Percentiles rank a stretch among this genome's conserved stretches.
Evolutionary conservation across 2,888 invertebrate species (phyloP).

Genomic region (Lycia hirtaria): DNA sequence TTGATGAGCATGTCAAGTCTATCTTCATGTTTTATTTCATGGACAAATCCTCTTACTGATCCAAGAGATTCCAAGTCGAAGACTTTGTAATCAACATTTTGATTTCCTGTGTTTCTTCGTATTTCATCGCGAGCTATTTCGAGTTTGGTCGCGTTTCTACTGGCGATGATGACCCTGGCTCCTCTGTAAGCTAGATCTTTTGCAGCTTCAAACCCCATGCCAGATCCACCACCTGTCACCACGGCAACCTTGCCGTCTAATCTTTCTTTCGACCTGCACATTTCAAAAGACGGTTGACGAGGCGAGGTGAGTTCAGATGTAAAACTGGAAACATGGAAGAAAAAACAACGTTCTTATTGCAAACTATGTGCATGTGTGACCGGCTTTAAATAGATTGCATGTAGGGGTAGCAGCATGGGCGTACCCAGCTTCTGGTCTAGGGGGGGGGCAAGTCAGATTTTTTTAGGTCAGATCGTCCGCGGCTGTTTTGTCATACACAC

Average conservation of each 20-base stretch:
- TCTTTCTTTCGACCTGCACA: conserved; percentile 45
- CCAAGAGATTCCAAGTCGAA: conserved; percentile 81
- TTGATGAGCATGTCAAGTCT: conserved; percentile 87
- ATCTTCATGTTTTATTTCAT: conserved; percentile 81
- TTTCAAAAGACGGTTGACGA: conserved; percentile 21
- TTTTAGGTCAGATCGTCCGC: too few species aligned
- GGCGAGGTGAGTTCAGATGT: not conserved
- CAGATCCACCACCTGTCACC: conserved; percentile 92
- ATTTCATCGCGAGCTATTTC: conserved; percentile 89
- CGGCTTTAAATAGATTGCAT: conserved; percentile 1
- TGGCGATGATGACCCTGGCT: conserved; percentile 90
- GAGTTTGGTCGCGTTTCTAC: conserved; percentile 84
- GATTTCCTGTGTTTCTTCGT: conserved; percentile 88
- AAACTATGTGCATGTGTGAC: not conserved
- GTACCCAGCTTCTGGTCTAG: too few species aligned
- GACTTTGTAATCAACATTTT: conserved; percentile 85
- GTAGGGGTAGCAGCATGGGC: too few species aligned
- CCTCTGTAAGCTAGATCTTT: conserved; percentile 88
- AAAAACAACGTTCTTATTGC: conserved; percentile 9
- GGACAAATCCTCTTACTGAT: conserved; percentile 86
- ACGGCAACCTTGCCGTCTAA: conserved; percentile 86
- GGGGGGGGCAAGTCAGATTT: too few species aligned
- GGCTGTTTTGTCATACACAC: too few species aligned
- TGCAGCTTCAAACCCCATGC: conserved; percentile 92
- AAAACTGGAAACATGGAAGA: not conserved